Evolutionary conservation across 2,888 invertebrate species (phyloP), one percentile per base, ranked within the genome.

Genomic region (Leucania comma): DNA sequence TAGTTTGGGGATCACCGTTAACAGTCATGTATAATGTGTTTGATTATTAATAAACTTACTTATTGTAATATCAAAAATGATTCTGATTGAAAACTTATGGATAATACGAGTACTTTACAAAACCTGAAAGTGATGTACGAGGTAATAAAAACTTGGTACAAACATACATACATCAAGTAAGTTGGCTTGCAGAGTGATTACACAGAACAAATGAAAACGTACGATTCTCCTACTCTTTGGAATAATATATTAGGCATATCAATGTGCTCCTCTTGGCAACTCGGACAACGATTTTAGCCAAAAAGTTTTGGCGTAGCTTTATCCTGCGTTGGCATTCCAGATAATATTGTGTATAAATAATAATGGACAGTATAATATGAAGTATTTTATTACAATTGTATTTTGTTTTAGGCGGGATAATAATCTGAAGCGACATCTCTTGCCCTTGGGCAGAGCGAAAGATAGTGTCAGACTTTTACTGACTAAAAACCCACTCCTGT

Each of bases 251-350:
- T 54, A 38, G 26, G 51, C 69, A 62, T 75, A 70, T 66, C 58
- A 85, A 54, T 70, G 65, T 82, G 70, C 20, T 68, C 42, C 66
- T 53, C 65, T 82, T 82, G 82, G 85, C 82, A 82, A 83, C 65
- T n/a, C 14, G 46, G 50, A 66, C 76, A 72, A 82, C 65, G 70
- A 82, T 79, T 82, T 82, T 69, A 69, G 82, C 85, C 85, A 85
- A 85, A 82, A 85, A 72, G 46, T 69, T 79, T 82, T 82, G 83
- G 85, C 85, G 26, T 42, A 42, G 64, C 53, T 68, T 82, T 72
- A 75, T 79, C 62, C 83, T 60, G 29, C 51, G 54, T 64, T 65
- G 42, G 73, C 22, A 56, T 62, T 77, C 59, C 56, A 78, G 46
- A 60, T 67, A 63, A 50, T 48, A 14, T 56, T 72, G 42, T 35